phyloP scores from a whole-genome alignment of 2,888 invertebrate genomes.

The Hypomecis punctinalis region DNA sequence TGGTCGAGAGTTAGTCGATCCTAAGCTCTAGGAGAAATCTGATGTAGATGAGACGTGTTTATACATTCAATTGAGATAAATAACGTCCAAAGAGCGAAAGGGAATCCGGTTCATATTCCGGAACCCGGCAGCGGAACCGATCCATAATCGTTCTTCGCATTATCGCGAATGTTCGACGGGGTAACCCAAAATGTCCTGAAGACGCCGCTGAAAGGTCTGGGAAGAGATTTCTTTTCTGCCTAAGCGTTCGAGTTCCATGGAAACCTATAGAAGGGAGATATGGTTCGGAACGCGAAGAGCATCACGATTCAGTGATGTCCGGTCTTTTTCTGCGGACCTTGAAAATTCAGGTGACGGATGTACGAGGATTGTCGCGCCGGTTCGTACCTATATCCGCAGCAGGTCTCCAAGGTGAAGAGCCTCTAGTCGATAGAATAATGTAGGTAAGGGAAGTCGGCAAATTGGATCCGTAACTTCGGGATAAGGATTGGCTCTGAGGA shows the following conservation, averaged over 20 bases:
- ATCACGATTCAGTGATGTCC: slow-evolving; percentile 59
- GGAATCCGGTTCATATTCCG: slow-evolving; percentile 85
- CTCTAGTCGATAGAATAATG: slow-evolving; percentile 87
- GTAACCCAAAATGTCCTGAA: slow-evolving; percentile 81
- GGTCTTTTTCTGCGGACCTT: slow-evolving; percentile 65
- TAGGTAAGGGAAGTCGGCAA: slow-evolving; percentile 89
- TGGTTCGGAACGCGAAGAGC: slow-evolving; percentile 75
- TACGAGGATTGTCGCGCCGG: slow-evolving; percentile 65
- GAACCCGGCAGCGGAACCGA: slow-evolving; percentile 85
- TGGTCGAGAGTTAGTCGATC: slow-evolving; percentile 85
- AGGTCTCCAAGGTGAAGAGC: slow-evolving; percentile 90
- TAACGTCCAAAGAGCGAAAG: slow-evolving; percentile 78
- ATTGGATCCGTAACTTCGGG: slow-evolving; percentile 87
- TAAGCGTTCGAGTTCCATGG: slow-evolving; percentile 79
- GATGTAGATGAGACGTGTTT: slow-evolving; percentile 65
- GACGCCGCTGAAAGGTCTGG: slow-evolving; percentile 83
- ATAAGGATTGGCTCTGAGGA: slow-evolving; percentile 91
- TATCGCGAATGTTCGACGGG: slow-evolving; percentile 54
- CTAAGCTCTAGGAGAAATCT: slow-evolving; percentile 84
- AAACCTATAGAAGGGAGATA: slow-evolving; percentile 82
- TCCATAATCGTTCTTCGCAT: slow-evolving; percentile 66
- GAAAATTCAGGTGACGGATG: slow-evolving; percentile 66
- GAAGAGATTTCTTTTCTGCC: slow-evolving; percentile 76
- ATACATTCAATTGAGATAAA: slow-evolving; percentile 48
- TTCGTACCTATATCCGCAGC: slow-evolving; percentile 90